Conservation (phyloP, 1,140 invertebrate species). For the Drepana arcuata region DNA sequence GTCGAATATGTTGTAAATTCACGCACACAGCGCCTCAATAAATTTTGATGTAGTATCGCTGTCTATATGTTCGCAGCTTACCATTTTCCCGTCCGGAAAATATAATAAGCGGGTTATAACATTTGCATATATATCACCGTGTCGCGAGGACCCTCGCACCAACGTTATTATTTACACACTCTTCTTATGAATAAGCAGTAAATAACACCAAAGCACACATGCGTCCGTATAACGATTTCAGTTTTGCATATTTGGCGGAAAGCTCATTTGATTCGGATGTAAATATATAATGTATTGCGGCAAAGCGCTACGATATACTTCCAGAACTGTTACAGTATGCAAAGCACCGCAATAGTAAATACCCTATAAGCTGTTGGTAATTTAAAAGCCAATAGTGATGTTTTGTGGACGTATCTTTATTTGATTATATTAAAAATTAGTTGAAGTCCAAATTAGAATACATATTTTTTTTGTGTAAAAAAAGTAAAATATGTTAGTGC, state of each 20-base stretch:
- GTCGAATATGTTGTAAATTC: slow-evolving; percentile 7
- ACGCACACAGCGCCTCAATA: slow-evolving; percentile 18
- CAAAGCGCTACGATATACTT: too few relatives aligned
- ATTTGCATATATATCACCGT: slow-evolving; percentile 68
- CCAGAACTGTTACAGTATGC: too few relatives aligned
- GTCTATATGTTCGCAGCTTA: slow-evolving; percentile 40
- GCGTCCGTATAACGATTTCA: slow-evolving; percentile 13
- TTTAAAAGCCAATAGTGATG: too few relatives aligned
- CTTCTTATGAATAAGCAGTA: slow-evolving; percentile 23
- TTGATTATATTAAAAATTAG: too few relatives aligned
- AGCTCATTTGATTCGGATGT: too few relatives aligned
- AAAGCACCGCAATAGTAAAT: too few relatives aligned
- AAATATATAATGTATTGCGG: too few relatives aligned
- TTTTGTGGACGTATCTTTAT: too few relatives aligned
- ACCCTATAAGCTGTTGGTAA: too few relatives aligned
- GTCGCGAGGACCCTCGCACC: slow-evolving; percentile 26
- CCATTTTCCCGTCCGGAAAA: slow-evolving; percentile 43
- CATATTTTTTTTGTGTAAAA: too few relatives aligned
- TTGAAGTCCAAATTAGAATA: too few relatives aligned
- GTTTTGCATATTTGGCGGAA: slow-evolving; percentile 12
- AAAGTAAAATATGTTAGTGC: too few relatives aligned
- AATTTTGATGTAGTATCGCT: slow-evolving; percentile 45
- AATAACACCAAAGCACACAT: slow-evolving; percentile 16
- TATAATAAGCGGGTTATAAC: slow-evolving; percentile 67
- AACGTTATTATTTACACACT: slow-evolving; percentile 23